Percentiles rank a stretch among this genome's conserved stretches.
These are phyloP conservation scores for Physeter macrocephalus DNA, from an alignment of 2,113 vertebrate genomes.

Conservation along the genomic window DNA sequence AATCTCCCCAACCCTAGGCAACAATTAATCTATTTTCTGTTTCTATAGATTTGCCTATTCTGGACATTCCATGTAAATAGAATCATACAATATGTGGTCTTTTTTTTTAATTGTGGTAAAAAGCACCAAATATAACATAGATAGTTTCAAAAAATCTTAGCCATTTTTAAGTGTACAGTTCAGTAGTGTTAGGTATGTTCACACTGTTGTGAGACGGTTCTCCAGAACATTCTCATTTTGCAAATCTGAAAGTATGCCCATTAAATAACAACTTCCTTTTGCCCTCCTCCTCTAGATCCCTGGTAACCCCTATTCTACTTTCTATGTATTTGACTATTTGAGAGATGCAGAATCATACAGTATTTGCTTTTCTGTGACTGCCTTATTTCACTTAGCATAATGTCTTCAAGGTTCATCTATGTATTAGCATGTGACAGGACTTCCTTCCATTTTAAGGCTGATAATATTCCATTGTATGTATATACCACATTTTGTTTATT, in stretches of 20 bases:
- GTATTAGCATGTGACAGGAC: neutral
- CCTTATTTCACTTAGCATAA: neutral
- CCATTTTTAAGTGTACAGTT: neutral
- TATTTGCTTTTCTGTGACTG: neutral
- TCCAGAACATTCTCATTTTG: neutral
- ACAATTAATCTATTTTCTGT: neutral
- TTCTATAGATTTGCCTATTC: neutral
- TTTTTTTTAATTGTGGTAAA: neutral
- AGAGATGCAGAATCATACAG: no score
- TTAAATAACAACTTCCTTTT: neutral
- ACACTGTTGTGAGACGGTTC: neutral
- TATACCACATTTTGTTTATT: neutral
- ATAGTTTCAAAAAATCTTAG: neutral
- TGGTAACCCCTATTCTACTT: neutral
- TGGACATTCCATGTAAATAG: neutral
- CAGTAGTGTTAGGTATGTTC: no score
- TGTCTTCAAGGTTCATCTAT: neutral
- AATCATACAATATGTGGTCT: neutral
- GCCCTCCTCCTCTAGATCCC: fast-evolving
- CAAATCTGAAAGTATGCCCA: neutral
- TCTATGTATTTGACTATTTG: neutral
- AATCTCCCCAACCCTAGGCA: neutral
- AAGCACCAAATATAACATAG: neutral
- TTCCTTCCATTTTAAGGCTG: neutral
- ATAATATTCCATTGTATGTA: neutral